Evolutionary conservation across 1,140 invertebrate genomes (phyloP).

Genomic region (Bursaphelenchus mucronatus): DNA sequence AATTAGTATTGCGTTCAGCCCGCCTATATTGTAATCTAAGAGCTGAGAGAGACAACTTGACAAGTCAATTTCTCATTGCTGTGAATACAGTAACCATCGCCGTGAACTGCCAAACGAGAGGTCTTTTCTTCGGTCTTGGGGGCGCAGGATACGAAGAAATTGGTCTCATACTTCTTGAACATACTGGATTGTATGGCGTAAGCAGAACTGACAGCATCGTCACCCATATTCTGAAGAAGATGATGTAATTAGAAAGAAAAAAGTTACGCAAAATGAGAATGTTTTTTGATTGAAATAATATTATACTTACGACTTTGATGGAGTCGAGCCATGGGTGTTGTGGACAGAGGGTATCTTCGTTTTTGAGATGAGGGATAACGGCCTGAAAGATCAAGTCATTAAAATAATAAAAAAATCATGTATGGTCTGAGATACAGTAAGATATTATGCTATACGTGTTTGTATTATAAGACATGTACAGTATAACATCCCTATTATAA

Average conservation of each 20-base stretch:
- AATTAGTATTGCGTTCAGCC: too few relatives aligned
- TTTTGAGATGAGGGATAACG: constrained; percentile 17
- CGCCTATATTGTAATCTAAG: background rate
- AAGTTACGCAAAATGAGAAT: constrained; percentile 5
- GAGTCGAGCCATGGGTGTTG: constrained; percentile 11
- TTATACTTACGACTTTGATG: constrained; percentile 3
- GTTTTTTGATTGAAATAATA: background rate
- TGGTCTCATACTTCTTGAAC: constrained; percentile 15
- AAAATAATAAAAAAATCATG: background rate
- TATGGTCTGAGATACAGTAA: background rate
- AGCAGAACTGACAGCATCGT: background rate
- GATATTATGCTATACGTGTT: too few relatives aligned
- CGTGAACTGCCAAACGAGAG: constrained; percentile 16
- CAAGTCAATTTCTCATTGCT: constrained; percentile 3
- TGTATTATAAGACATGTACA: constrained; percentile 4
- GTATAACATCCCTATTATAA: background rate
- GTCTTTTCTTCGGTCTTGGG: constrained; percentile 17
- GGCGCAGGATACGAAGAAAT: constrained; percentile 20
- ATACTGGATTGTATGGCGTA: constrained; percentile 18
- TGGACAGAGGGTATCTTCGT: constrained; percentile 11
- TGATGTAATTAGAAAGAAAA: too few relatives aligned
- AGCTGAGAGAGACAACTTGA: constrained; percentile 19
- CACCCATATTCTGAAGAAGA: constrained; percentile 1
- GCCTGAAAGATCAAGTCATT: background rate
- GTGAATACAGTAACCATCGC: constrained; percentile 12